Conservation (phyloP, 2,888 invertebrate species). For the Microctonus brassicae region DNA sequence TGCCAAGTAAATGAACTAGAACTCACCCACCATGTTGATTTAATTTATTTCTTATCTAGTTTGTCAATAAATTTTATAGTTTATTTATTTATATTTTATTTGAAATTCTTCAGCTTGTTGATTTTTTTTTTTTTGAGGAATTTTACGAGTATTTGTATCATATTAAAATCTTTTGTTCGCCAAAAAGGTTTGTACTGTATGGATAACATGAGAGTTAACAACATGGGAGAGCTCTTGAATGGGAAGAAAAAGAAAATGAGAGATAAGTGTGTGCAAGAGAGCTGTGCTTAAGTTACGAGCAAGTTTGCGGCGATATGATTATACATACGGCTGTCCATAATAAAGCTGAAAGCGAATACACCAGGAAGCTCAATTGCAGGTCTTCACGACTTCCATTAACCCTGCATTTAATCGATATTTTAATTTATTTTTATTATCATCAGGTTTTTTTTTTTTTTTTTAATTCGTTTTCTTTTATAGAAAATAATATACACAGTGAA, state of each 20-base stretch:
- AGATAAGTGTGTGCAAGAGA: constrained; percentile 36
- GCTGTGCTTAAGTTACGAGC: constrained; percentile 36
- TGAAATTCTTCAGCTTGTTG: too few species aligned
- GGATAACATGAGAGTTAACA: constrained; percentile 26
- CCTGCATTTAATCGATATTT: constrained; percentile 30
- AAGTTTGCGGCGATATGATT: constrained; percentile 37
- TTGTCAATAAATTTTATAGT: not conserved
- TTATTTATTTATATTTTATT: not conserved
- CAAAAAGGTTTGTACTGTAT: not conserved
- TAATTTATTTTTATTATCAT: not conserved
- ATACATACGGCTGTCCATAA: constrained; percentile 34
- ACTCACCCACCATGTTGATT: not conserved
- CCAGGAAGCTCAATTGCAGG: constrained; percentile 39
- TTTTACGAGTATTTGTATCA: not conserved
- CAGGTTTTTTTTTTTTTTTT: too few species aligned
- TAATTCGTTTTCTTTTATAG: too few species aligned
- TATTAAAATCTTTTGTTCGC: not conserved
- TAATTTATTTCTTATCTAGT: constrained; percentile 1
- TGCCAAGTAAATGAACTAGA: constrained; percentile 6
- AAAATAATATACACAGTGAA: too few species aligned
- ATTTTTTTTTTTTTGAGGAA: not conserved
- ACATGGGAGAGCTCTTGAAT: constrained; percentile 36
- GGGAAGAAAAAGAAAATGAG: constrained; percentile 33
- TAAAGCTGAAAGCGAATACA: constrained; percentile 33
- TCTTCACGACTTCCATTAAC: constrained; percentile 39